Evolutionary conservation across 1,140 invertebrate species (phyloP).

Genomic region (Pseudomyrmex pallidus): DNA sequence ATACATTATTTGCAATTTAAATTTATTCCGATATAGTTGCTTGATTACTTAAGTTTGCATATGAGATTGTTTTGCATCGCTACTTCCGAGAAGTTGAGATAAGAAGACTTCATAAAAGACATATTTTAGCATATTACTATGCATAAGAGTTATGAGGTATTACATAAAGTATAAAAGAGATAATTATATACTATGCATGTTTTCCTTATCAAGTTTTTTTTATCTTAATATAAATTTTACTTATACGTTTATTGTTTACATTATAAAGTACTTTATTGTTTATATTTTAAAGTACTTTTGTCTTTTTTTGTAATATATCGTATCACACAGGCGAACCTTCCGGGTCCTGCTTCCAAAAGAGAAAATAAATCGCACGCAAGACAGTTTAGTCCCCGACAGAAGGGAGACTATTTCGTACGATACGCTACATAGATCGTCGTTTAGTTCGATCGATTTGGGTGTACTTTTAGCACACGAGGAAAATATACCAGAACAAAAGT

Average conservation of each 20-base stretch:
- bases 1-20: conserved; percentile 21
- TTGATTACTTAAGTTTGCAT: conserved; percentile 12
- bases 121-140: conserved; percentile 15
- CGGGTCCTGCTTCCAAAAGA: conserved; percentile 29
- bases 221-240: conserved; percentile 3
- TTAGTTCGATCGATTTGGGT: conserved; percentile 37
- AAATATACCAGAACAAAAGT: background rate
- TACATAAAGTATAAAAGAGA: background rate
- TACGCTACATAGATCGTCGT: conserved; percentile 30
- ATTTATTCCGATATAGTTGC: conserved; percentile 27
- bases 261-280: background rate
- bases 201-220: background rate
- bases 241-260: background rate
- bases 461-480: conserved; percentile 44
- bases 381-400: background rate
- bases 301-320: conserved; percentile 17
- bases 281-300: background rate
- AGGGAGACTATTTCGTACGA: conserved; percentile 2
- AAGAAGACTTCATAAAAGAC: conserved; percentile 22
- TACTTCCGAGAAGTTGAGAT: conserved; percentile 27
- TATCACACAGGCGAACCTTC: conserved; percentile 38
- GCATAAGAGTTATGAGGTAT: background rate
- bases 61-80: background rate
- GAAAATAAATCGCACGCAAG: conserved; percentile 26
- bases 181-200: background rate